Base-by-base conservation (phyloP, 2,888 invertebrate species). In the Rambutsinella grinnellia region DNA sequence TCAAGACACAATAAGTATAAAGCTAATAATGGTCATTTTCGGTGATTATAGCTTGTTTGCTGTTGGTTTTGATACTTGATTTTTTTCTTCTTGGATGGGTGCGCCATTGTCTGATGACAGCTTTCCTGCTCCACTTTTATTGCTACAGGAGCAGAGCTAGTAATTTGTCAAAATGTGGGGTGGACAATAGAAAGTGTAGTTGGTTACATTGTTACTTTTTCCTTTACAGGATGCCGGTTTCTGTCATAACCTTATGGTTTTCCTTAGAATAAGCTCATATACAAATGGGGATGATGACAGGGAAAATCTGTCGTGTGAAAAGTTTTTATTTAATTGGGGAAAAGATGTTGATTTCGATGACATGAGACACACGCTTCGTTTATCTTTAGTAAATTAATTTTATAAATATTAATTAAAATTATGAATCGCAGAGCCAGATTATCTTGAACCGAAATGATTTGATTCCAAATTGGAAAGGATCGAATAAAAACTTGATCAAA, bases 51-150 rank as follows among this genome's bases (percentile, higher is more conserved):
- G 60, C 62, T 23, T 63, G 21, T 47, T 71, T 74, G 60, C 66
- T 74, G 74, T 61, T 74, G 72, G 66, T 66, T n/a, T 74, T 66
- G 60, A 74, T 66, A 74, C 72, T 74, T 72, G 72, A 72, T 72
- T 72, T 65, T 66, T 57, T 36, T 36, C 36, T 21, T 27, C 44
- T 23, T 61, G 74, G 21, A 17, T 74, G 60, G 49, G 10, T 60
- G 72, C 49, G 24, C 66, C 28, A 63, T 19, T 15, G n/a, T 8
- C 23, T 51, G n/a, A 51, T 53, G 26, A 46, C 46, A 61, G 17
- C 65, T 23, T 54, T 21, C 36, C 28, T 26, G 23, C 17, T 61
- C 26, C 49, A 21, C 47, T 17, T 46, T 47, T n/a, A 26, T 47
- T 47, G 23, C 26, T 15, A 15, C 26, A 49, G 36, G 27, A 26